A percentile compares a stretch with the other conserved stretches of the same genome.
Evolutionary conservation across 1,140 invertebrate genomes (phyloP).

Genomic region (Ruditapes philippinarum): DNA sequence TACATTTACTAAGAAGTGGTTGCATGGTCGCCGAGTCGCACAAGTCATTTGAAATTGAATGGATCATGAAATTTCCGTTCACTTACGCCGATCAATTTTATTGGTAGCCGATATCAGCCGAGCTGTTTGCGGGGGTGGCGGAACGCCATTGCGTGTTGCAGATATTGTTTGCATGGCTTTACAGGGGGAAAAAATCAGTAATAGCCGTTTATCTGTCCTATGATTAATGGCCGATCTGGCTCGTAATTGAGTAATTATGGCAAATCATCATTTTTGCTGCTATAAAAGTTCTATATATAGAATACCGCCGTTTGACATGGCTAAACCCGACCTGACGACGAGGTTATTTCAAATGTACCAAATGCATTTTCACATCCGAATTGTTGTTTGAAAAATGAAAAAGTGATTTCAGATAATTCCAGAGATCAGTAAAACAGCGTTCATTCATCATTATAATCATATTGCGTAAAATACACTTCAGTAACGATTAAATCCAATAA

Average conservation of each 20-base stretch:
- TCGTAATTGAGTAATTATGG: conserved; percentile 22
- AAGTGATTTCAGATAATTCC: too few species aligned
- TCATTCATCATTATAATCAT: too few species aligned
- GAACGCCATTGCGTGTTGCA: conserved; percentile 9
- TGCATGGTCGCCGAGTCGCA: neutral
- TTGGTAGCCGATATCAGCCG: conserved; percentile 6
- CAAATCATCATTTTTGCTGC: conserved; percentile 1
- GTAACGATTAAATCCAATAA: too few species aligned
- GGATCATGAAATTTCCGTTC: neutral
- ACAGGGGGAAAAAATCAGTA: neutral
- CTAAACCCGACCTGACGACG: neutral
- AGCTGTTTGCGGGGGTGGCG: conserved; percentile 8
- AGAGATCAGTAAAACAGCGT: too few species aligned
- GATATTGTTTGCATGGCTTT: neutral
- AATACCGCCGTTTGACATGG: neutral
- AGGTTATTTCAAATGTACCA: too few species aligned
- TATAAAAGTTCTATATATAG: neutral
- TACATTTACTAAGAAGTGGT: neutral
- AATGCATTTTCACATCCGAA: too few species aligned
- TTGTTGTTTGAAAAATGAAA: too few species aligned
- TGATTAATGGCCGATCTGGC: neutral
- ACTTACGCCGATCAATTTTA: neutral
- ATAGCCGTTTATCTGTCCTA: conserved; percentile 1
- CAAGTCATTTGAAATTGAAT: neutral
- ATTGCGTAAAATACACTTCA: too few species aligned